Evolutionary conservation across 2,113 vertebrate species (phyloP), one percentile per base, ranked within the genome.

Genomic region (Corythoichthys intestinalis): DNA sequence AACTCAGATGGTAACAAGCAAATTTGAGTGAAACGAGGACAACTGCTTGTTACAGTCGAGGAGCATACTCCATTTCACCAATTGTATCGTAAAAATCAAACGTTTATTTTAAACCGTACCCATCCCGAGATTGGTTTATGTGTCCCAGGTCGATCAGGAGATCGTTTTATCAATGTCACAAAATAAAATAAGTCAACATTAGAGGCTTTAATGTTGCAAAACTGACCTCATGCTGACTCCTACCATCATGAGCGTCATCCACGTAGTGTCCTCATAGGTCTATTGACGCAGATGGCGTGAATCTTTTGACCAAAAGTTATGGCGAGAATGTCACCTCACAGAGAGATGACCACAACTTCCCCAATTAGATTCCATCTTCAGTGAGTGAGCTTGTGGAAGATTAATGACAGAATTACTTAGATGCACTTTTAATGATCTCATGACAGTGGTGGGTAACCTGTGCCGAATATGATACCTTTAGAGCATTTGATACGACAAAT

Each of bases 231-330:
- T 0, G 41, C 39, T 66, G 73, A 74, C 71, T 20, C 46, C 44
- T 12, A 61, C 28, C 2, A 44, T 47, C 60, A 46, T 56, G 14
- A 37, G 37, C n/a, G 44, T 76, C 46, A 56, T 74, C 35, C 15
- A 58, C 56, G 65, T 69, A 37, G 35, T 6, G 38, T 82, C 67
- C 64, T 39, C 41, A 71, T 83, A 86, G 79, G 76, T 86, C 82
- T 84, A 74, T 67, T 88, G 82, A 91, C 85, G 73, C 76, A 87
- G 65, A 77, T 54, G 34, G 65, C 56, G 12, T 48, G 39, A 38
- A 67, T 69, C 39, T 13, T 59, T 34, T 59, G 74, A 83, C 85
- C 85, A 76, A 87, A 87, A 35, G 65, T 65, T 59, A 69, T 75
- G 66, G 60, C 11, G 0, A n/a, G 44, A 46, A 13, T 34, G 44